A percentile compares a stretch with the other conserved stretches of the same genome.
These are phyloP conservation scores for Napeogenes inachia DNA, from an alignment of 2,888 invertebrate species.

Conservation along the genomic window DNA sequence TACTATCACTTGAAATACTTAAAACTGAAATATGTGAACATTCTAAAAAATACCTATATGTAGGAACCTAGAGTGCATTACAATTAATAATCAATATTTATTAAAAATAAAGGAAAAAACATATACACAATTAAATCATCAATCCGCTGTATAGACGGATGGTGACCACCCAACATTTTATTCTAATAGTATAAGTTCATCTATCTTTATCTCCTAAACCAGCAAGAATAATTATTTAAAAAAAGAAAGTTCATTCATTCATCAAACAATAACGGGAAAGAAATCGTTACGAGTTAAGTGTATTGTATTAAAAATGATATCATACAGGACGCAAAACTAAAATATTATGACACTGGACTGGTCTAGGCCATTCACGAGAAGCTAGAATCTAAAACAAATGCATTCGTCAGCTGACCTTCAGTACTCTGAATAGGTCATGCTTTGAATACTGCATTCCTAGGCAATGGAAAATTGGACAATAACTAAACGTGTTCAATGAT, in stretches of 20 bases:
- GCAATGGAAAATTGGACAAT: conserved; percentile 27
- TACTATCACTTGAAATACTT: too few species aligned
- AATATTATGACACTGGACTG: conserved; percentile 39
- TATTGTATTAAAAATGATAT: conserved; percentile 27
- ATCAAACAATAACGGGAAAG: conserved; percentile 1
- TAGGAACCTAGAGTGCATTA: too few species aligned
- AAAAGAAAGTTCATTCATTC: background rate
- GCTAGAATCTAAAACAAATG: conserved; percentile 40
- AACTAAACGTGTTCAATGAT: background rate
- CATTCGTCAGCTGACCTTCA: conserved; percentile 38
- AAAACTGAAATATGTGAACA: too few species aligned
- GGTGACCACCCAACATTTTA: too few species aligned
- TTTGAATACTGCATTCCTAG: conserved; percentile 34
- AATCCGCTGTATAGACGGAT: too few species aligned
- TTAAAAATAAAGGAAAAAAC: too few species aligned
- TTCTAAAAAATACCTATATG: too few species aligned
- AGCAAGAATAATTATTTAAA: too few species aligned
- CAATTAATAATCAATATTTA: too few species aligned
- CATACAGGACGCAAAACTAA: conserved; percentile 33
- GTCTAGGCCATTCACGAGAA: conserved; percentile 36
- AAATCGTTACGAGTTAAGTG: background rate
- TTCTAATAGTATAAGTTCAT: too few species aligned
- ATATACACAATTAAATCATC: too few species aligned
- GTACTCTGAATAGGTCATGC: conserved; percentile 35
- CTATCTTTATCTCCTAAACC: too few species aligned